Percentiles rank a stretch among this genome's conserved stretches.
Conservation (phyloP, 2,113 vertebrate genomes). For the Steatornis caripensis region DNA sequence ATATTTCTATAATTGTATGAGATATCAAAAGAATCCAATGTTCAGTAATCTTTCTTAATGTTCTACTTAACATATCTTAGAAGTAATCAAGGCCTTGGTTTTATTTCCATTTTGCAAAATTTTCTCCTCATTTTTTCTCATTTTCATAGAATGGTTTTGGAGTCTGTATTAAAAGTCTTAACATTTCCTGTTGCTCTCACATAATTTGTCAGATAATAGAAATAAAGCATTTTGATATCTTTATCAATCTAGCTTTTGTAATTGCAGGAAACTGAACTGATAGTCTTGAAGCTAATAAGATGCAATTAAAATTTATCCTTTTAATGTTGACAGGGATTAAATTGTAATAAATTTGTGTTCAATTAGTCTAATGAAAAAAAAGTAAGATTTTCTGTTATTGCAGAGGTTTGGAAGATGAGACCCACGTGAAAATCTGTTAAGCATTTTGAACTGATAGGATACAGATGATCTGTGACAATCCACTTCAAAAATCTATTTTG, state of each 20-base stretch:
- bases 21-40: not conserved
- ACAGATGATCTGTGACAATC: not conserved
- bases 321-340: not conserved
- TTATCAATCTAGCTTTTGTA: not conserved
- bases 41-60: not conserved
- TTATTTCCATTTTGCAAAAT: not conserved
- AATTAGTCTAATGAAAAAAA: constrained; percentile 12
- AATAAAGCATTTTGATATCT: not conserved
- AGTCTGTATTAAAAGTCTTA: not conserved
- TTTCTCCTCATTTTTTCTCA: not conserved
- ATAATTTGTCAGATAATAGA: not conserved
- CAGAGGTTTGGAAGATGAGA: not conserved
- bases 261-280: not conserved
- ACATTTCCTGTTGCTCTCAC: not conserved
- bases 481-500: not conserved
- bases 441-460: not conserved
- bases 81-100: not conserved
- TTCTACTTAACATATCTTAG: not conserved
- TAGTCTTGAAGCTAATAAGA: not conserved
- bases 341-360: not conserved
- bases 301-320: not conserved
- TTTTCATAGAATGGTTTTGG: not conserved
- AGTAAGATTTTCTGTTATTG: not conserved
- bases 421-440: not conserved
- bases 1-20: not conserved